Evolutionary conservation across 2,113 vertebrate species (phyloP).

Genomic region (Bambusicola thoracicus): DNA sequence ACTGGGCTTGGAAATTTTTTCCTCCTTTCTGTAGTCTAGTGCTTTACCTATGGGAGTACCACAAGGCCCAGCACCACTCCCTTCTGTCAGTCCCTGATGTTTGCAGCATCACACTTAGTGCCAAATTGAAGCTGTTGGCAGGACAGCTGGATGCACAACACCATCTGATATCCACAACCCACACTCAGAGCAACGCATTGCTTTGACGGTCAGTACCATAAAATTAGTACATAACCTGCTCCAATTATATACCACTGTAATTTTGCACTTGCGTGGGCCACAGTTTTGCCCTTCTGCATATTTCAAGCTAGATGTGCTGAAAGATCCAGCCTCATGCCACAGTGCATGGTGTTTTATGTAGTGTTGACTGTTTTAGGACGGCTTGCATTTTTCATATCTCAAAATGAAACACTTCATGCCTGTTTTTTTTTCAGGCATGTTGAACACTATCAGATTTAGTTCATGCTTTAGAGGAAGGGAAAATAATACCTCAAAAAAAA

Average conservation of each 20-base stretch:
- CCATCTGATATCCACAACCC: not conserved
- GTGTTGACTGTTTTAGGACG: not conserved
- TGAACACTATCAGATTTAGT: not conserved
- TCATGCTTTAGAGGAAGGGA: not conserved
- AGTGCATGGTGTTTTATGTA: not conserved
- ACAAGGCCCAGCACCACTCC: accelerated
- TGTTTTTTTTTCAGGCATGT: not conserved
- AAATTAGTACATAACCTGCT: accelerated
- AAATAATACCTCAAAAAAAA: not conserved
- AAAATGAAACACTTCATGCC: not conserved
- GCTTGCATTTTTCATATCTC: not conserved
- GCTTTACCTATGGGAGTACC: accelerated
- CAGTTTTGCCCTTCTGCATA: accelerated
- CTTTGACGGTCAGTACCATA: accelerated
- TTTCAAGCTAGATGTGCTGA: not conserved
- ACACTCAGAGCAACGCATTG: not conserved
- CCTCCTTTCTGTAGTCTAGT: too few species aligned
- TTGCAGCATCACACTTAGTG: not conserved
- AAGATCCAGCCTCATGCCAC: not conserved
- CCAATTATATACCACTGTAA: accelerated
- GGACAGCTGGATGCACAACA: too few species aligned
- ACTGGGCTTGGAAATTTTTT: not conserved
- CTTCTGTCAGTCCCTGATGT: accelerated
- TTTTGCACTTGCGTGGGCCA: not conserved
- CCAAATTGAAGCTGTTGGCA: not conserved